phyloP scores from a whole-genome alignment of 2,113 vertebrate genomes.

The Lepus timidus region DNA sequence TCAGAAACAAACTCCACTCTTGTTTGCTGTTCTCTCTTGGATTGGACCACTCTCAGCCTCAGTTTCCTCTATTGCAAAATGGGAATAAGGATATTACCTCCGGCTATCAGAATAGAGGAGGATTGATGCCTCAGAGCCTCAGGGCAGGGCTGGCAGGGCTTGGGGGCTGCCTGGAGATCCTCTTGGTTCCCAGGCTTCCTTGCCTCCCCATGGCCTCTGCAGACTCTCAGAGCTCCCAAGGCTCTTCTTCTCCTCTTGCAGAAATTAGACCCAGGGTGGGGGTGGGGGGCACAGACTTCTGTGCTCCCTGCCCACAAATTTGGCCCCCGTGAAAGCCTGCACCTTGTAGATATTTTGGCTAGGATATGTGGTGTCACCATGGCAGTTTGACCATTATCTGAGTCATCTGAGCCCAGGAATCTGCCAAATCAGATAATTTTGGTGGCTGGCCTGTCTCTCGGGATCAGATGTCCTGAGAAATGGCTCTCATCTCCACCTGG shows the following conservation, averaged over 20 bases:
- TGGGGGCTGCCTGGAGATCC: background rate
- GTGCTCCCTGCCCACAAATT: background rate
- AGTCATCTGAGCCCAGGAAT: conserved; percentile 47
- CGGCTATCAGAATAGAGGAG: background rate
- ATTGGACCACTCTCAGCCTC: background rate
- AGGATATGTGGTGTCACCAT: background rate
- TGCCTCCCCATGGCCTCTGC: background rate
- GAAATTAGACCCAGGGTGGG: background rate
- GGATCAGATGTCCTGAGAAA: conserved; percentile 66
- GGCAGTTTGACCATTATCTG: conserved; percentile 55
- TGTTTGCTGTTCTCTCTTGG: background rate
- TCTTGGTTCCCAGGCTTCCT: background rate
- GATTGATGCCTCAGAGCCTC: background rate
- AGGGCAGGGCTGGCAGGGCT: background rate
- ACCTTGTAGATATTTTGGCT: conserved; percentile 10
- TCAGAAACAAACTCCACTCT: background rate
- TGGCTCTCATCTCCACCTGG: conserved; percentile 57
- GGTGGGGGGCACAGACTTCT: background rate
- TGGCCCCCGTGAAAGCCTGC: background rate
- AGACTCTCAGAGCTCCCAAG: background rate
- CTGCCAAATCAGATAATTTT: conserved; percentile 78
- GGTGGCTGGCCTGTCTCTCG: conserved; percentile 28
- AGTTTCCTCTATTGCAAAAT: background rate
- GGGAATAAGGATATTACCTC: background rate
- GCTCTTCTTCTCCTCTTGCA: conserved; percentile 29